Evolutionary conservation across 2,888 invertebrate species (phyloP).

Genomic region (Nyleta sp.): DNA sequence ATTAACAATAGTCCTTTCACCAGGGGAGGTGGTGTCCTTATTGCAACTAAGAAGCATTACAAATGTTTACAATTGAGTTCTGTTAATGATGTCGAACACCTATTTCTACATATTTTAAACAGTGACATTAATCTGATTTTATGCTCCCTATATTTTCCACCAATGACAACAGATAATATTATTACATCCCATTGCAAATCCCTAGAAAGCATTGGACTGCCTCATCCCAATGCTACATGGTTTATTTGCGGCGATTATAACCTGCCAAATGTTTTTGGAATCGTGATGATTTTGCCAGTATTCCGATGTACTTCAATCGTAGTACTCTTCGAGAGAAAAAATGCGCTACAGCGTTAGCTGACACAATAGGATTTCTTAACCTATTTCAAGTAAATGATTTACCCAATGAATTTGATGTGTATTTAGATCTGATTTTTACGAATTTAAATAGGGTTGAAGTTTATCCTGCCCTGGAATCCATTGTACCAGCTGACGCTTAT

Average conservation of each 20-base stretch:
- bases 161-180: background rate
- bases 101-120: background rate
- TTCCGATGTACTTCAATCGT: too few species aligned
- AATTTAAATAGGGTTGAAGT: background rate
- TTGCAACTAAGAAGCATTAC: background rate
- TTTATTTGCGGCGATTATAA: constrained; percentile 9
- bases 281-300: background rate
- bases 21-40: constrained; percentile 19
- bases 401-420: background rate
- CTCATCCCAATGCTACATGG: background rate
- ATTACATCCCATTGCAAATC: background rate
- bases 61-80: background rate
- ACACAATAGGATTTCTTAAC: too few species aligned
- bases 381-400: too few species aligned
- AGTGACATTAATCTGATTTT: background rate
- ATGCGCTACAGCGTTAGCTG: background rate
- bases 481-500: background rate
- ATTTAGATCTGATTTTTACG: constrained; percentile 7
- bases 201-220: background rate
- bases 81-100: constrained; percentile 14
- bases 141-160: constrained; percentile 8
- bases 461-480: background rate
- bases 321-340: background rate
- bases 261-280: constrained; percentile 3
- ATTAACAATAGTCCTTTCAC: background rate